Evolutionary conservation across 2,888 invertebrate genomes (phyloP).

Genomic region (Drosophila melanocephala): DNA sequence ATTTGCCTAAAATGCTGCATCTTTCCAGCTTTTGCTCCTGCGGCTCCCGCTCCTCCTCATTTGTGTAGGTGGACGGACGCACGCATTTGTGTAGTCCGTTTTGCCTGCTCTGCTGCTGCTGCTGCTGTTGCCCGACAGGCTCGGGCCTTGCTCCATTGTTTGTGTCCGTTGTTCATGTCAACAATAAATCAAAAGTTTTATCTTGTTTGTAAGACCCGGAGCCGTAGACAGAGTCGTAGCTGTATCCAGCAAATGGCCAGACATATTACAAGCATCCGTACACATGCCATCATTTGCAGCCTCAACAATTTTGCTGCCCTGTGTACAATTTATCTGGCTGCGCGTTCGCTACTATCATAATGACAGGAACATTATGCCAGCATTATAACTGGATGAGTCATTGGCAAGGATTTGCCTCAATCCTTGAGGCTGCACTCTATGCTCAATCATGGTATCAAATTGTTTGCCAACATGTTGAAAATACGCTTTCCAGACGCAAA

Average conservation of each 20-base stretch:
- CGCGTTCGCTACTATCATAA: constrained; percentile 30
- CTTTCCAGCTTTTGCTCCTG: constrained; percentile 1
- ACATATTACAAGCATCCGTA: constrained; percentile 55
- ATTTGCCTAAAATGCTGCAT: constrained; percentile 40
- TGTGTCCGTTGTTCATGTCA: constrained; percentile 69
- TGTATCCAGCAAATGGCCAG: constrained; percentile 37
- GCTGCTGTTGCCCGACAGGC: constrained; percentile 31
- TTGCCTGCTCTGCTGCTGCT: constrained; percentile 32
- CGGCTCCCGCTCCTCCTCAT: not conserved
- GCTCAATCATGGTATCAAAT: constrained; percentile 57
- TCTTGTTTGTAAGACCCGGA: constrained; percentile 60
- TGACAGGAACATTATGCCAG: constrained; percentile 26
- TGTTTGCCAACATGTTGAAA: constrained; percentile 73
- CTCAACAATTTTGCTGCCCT: constrained; percentile 52
- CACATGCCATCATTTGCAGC: constrained; percentile 65
- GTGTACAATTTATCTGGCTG: constrained; percentile 33
- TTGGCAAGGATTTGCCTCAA: constrained; percentile 18
- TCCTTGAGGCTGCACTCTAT: constrained; percentile 25
- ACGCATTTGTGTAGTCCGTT: constrained; percentile 59
- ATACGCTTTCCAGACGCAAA: constrained; percentile 64
- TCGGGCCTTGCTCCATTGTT: constrained; percentile 30
- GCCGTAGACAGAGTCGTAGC: not conserved
- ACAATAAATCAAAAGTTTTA: constrained; percentile 80
- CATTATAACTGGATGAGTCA: constrained; percentile 17
- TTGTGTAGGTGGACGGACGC: constrained; percentile 41